Percentiles rank a stretch among this genome's conserved stretches.
These are phyloP conservation scores for Argyra leucocephala DNA, from an alignment of 2,888 invertebrate species.

Conservation along the genomic window DNA sequence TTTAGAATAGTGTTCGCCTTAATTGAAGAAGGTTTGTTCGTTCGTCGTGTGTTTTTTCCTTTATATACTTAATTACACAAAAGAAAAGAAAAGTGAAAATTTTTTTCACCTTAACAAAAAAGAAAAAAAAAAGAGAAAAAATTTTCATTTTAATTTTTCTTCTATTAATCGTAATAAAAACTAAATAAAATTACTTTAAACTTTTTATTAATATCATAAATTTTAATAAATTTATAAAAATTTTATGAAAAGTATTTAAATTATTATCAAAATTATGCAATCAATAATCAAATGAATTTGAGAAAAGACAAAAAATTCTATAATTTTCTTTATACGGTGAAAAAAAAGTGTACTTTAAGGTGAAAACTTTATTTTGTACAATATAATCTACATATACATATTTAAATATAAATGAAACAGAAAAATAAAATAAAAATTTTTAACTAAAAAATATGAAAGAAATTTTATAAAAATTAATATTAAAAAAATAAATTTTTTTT, in stretches of 20 bases:
- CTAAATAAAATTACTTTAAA: neutral
- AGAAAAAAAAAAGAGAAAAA: neutral
- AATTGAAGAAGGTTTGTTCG: conserved; percentile 42
- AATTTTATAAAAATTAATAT: no score
- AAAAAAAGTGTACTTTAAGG: neutral
- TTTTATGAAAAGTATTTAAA: neutral
- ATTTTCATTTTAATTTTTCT: conserved; percentile 6
- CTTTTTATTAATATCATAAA: neutral
- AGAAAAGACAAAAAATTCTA: neutral
- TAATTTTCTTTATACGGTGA: conserved; percentile 2
- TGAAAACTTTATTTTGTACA: neutral
- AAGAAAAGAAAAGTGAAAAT: neutral
- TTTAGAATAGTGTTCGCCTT: conserved; percentile 43
- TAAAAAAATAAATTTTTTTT: no score
- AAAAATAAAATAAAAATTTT: no score
- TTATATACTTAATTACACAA: neutral
- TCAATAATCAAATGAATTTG: conserved; percentile 2
- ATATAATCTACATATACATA: no score
- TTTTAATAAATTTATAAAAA: neutral
- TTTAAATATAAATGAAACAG: no score
- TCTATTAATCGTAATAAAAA: neutral
- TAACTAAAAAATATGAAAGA: no score
- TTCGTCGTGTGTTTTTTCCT: conserved; percentile 26
- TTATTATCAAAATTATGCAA: neutral
- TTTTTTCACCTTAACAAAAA: neutral